These are phyloP conservation scores for Balaenoptera acutorostrata DNA, from an alignment of 2,113 vertebrate species.

Conservation along the genomic window DNA sequence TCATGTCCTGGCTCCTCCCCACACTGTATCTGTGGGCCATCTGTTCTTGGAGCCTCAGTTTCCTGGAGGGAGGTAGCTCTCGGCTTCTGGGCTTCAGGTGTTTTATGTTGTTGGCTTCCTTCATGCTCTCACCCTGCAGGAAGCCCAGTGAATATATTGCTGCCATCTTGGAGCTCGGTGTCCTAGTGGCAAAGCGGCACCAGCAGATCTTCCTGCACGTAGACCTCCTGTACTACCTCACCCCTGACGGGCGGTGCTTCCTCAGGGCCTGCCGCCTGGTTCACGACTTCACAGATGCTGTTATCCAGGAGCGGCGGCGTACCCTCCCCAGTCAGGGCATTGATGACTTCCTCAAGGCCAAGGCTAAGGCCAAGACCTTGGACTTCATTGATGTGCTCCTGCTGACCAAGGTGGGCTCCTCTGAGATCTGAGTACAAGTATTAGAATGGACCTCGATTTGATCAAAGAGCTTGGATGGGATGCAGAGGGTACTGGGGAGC, in stretches of 20 bases:
- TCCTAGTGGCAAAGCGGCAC: constrained; percentile 79
- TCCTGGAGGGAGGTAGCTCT: neutral
- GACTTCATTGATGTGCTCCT: constrained; percentile 92
- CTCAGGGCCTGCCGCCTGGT: constrained; percentile 80
- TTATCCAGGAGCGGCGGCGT: constrained; percentile 79
- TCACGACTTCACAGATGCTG: constrained; percentile 81
- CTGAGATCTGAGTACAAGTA: neutral
- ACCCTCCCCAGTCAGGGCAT: constrained; percentile 59
- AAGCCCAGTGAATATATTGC: constrained; percentile 83
- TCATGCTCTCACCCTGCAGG: constrained; percentile 55
- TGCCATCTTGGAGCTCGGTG: constrained; percentile 86
- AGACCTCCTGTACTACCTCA: constrained; percentile 84
- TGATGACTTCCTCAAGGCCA: constrained; percentile 56
- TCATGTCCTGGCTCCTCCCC: neutral
- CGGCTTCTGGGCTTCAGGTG: neutral
- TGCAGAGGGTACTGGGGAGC: neutral
- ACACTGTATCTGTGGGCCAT: neutral
- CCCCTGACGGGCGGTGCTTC: constrained; percentile 79
- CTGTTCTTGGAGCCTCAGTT: neutral
- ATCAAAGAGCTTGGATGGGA: neutral
- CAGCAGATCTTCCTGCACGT: constrained; percentile 72
- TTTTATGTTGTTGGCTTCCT: rapidly evolving
- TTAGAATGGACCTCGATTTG: neutral
- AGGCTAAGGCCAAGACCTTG: constrained; percentile 72
- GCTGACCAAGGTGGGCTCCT: constrained; percentile 79